Percentiles rank a stretch among this genome's conserved stretches.
Conservation (phyloP, 64 coral and sea anemone genomes). For the Acropora tenuis region DNA sequence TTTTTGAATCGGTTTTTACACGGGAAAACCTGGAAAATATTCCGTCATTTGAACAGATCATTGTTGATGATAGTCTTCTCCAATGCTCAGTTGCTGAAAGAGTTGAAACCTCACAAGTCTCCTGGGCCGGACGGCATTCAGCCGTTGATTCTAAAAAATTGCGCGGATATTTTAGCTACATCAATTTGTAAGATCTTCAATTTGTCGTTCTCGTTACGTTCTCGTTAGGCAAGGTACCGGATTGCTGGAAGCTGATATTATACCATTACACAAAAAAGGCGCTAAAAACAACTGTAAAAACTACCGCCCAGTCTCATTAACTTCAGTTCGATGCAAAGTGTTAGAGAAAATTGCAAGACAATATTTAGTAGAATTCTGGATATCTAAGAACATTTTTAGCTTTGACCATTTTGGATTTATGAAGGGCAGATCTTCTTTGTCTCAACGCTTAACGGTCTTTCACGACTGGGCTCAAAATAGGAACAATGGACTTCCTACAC, state of each 20-base stretch:
- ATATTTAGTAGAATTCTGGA: slow-evolving; percentile 39
- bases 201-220: not conserved
- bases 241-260: too few species aligned
- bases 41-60: too few species aligned
- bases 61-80: not conserved
- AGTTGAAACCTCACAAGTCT: slow-evolving; percentile 21
- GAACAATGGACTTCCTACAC: not conserved
- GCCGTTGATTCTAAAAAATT: not conserved
- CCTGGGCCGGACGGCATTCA: slow-evolving; percentile 32
- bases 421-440: slow-evolving; percentile 19
- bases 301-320: too few species aligned
- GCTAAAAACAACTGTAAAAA: too few species aligned
- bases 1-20: too few species aligned
- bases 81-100: not conserved
- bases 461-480: too few species aligned
- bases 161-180: too few species aligned
- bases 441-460: slow-evolving; percentile 3
- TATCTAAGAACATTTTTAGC: slow-evolving; percentile 1
- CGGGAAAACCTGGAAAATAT: too few species aligned
- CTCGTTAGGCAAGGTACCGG: not conserved
- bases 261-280: too few species aligned
- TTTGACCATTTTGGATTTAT: slow-evolving; percentile 26
- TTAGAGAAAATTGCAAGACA: not conserved
- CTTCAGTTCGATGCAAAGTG: not conserved
- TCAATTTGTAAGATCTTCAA: not conserved